Evolutionary conservation across 2,797 vertebrate species (phyloP).

Genomic region (Danio jaintianensis): DNA sequence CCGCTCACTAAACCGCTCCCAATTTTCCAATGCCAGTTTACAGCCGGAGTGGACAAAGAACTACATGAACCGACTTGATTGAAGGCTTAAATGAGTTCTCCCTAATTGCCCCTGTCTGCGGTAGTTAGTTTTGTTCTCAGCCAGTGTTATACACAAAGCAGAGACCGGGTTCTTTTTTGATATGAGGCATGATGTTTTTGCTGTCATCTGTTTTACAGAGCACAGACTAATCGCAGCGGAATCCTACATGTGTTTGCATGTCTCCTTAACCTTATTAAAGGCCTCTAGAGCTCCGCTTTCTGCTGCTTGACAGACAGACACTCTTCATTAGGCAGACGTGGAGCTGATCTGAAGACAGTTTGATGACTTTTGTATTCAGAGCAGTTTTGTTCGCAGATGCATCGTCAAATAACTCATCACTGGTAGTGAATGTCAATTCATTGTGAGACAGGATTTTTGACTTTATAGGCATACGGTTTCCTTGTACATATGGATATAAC

Average conservation of each 20-base stretch:
- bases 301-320: constrained; percentile 16
- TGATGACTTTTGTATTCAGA: constrained; percentile 13
- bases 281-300: constrained; percentile 22
- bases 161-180: constrained; percentile 29
- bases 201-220: constrained; percentile 27
- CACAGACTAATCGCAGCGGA: constrained; percentile 26
- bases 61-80: constrained; percentile 26
- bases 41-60: constrained; percentile 20
- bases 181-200: constrained; percentile 16
- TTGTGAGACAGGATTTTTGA: neutral
- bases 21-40: constrained; percentile 17
- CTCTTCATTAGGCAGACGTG: constrained; percentile 57
- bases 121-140: constrained; percentile 13
- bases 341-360: constrained; percentile 54
- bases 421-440: constrained; percentile 1
- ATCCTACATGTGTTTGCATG: constrained; percentile 22
- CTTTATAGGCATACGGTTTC: neutral
- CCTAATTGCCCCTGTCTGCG: constrained; percentile 15
- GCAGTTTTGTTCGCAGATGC: neutral
- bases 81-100: constrained; percentile 32
- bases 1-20: constrained; percentile 15
- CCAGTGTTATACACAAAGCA: neutral
- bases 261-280: constrained; percentile 37
- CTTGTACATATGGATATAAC: neutral
- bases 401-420: constrained; percentile 8